Conservation (phyloP, 2,113 vertebrate species). For the Cryptoleucopteryx plumbea region DNA sequence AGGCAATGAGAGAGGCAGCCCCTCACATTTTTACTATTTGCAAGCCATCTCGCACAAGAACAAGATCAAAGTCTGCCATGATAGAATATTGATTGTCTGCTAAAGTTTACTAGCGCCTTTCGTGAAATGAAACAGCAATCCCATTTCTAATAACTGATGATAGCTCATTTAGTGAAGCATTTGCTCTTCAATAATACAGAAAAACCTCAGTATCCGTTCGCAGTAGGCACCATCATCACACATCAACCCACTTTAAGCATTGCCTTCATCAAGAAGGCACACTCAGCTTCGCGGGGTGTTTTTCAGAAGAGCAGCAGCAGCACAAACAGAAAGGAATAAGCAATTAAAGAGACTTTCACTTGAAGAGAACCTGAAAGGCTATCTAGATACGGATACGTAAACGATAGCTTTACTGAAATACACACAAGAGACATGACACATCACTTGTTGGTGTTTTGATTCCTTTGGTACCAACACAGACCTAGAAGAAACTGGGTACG, state of each 20-base stretch:
- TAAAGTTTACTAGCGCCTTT: not conserved
- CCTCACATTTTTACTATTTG: fast-evolving
- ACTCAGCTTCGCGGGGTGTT: fast-evolving
- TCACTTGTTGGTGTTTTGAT: fast-evolving
- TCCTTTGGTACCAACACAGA: too few species aligned
- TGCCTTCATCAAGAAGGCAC: too few species aligned
- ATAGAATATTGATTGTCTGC: not conserved
- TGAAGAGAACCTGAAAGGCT: not conserved
- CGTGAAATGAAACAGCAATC: not conserved
- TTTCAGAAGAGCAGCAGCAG: not conserved
- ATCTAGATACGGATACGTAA: fast-evolving
- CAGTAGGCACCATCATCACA: fast-evolving
- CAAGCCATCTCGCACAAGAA: not conserved
- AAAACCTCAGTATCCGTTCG: fast-evolving
- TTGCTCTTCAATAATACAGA: not conserved
- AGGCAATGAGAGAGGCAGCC: fast-evolving
- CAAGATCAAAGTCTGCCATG: not conserved
- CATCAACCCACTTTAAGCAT: too few species aligned
- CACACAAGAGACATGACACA: not conserved
- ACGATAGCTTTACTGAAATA: fast-evolving
- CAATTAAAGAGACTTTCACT: not conserved
- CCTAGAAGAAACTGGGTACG: too few species aligned
- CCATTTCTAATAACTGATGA: not conserved
- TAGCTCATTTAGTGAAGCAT: not conserved
- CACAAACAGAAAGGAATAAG: not conserved